Evolutionary conservation across 2,888 invertebrate genomes (phyloP).

Genomic region (Lysandra bellargus): DNA sequence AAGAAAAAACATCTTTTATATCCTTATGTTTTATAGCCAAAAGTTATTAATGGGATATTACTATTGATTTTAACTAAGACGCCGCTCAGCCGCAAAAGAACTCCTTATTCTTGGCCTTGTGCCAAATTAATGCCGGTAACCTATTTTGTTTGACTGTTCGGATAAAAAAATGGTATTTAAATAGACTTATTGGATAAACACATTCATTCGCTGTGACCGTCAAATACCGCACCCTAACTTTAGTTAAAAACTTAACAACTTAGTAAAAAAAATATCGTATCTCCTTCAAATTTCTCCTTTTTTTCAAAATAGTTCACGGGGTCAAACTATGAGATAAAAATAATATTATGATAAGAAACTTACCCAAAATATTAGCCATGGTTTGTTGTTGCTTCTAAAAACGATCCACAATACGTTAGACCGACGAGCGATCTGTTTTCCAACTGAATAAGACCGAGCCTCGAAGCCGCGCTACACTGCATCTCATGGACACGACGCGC

Average conservation of each 20-base stretch:
- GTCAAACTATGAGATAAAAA: neutral
- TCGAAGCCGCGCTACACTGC: conserved; percentile 35
- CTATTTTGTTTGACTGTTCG: neutral
- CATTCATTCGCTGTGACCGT: neutral
- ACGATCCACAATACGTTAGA: conserved; percentile 49
- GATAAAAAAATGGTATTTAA: conserved; percentile 14
- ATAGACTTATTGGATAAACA: neutral
- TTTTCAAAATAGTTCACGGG: neutral
- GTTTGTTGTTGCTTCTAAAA: conserved; percentile 47
- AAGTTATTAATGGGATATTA: conserved; percentile 40
- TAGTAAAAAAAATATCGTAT: neutral
- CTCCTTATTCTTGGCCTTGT: conserved; percentile 53
- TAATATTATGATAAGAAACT: conserved; percentile 45
- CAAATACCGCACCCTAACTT: neutral
- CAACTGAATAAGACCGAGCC: conserved; percentile 49
- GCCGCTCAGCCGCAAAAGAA: conserved; percentile 55
- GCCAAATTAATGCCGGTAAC: conserved; percentile 65
- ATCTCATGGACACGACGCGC: conserved; percentile 47
- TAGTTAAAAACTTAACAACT: conserved; percentile 1
- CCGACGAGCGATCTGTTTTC: conserved; percentile 54
- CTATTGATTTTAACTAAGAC: conserved; percentile 48
- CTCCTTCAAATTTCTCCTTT: neutral
- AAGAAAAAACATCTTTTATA: neutral
- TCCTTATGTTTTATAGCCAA: conserved; percentile 11
- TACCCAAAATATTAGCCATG: conserved; percentile 73